Evolutionary conservation across 1,140 invertebrate species (phyloP).

Genomic region (Heliothis subflexa): DNA sequence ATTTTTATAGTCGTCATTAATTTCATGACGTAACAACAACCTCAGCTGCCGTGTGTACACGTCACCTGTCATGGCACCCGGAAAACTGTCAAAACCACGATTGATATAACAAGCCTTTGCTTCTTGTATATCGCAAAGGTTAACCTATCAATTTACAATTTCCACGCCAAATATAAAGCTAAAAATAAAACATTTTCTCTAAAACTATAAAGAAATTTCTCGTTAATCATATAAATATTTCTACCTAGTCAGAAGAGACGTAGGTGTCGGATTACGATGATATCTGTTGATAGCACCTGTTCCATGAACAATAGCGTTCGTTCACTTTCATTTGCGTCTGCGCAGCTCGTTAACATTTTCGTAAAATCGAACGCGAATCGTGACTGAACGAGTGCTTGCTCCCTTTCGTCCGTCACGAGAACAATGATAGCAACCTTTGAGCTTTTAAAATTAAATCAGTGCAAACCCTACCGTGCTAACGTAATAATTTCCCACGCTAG

Average conservation of each 20-base stretch:
- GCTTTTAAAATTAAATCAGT: constrained; percentile 48
- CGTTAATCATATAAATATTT: constrained; percentile 23
- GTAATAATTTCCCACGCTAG: constrained; percentile 40
- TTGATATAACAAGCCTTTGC: constrained; percentile 8
- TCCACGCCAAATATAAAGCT: neutral
- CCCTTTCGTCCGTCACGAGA: constrained; percentile 61
- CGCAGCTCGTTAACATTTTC: constrained; percentile 72
- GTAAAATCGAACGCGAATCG: constrained; percentile 72
- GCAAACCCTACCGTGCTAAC: constrained; percentile 26
- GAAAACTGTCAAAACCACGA: constrained; percentile 20
- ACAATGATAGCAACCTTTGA: constrained; percentile 49
- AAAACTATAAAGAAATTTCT: constrained; percentile 5
- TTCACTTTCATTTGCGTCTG: constrained; percentile 58
- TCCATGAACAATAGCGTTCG: constrained; percentile 50
- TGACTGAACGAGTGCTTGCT: constrained; percentile 66
- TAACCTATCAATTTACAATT: constrained; percentile 19
- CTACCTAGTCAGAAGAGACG: constrained; percentile 8
- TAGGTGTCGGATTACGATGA: constrained; percentile 41
- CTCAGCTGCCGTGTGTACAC: neutral
- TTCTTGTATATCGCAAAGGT: constrained; percentile 14
- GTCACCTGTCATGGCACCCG: constrained; percentile 1
- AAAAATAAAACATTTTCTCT: constrained; percentile 9
- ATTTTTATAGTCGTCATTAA: constrained; percentile 11
- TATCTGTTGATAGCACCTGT: constrained; percentile 49
- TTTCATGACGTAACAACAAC: constrained; percentile 15